These are phyloP conservation scores for Ischnura elegans DNA, from an alignment of 2,888 invertebrate species.

Conservation along the genomic window DNA sequence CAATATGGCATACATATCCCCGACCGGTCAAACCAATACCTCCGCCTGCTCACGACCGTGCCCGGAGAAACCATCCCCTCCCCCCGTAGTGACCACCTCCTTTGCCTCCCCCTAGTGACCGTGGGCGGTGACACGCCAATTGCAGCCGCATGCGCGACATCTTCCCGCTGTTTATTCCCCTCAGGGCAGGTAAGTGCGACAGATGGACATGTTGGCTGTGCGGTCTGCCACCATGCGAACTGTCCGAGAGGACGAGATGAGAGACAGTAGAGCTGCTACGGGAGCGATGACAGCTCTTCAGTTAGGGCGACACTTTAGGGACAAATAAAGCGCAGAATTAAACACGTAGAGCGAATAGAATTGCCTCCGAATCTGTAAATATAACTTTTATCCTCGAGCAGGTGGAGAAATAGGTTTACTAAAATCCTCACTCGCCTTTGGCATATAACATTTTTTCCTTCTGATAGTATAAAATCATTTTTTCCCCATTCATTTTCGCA, in stretches of 20 bases:
- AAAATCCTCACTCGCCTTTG: too few species aligned
- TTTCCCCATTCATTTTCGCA: too few species aligned
- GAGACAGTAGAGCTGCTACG: background rate
- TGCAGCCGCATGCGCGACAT: conserved; percentile 13
- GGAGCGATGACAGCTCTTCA: background rate
- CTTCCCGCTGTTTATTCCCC: conserved; percentile 28
- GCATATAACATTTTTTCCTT: too few species aligned
- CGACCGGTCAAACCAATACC: background rate
- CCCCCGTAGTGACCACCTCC: background rate
- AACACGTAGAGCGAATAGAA: too few species aligned
- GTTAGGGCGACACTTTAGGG: background rate
- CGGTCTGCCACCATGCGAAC: background rate
- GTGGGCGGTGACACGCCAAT: conserved; percentile 47
- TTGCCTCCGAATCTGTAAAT: too few species aligned
- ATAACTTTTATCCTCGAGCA: too few species aligned
- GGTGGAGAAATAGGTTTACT: too few species aligned
- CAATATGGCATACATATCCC: conserved; percentile 40
- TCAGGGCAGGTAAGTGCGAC: conserved; percentile 13
- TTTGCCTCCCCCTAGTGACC: background rate
- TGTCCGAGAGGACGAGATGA: background rate
- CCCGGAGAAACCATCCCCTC: background rate
- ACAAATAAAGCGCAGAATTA: too few species aligned
- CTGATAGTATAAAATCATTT: too few species aligned
- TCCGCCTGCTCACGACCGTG: too few species aligned
- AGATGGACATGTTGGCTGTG: background rate